Evolutionary conservation across 2,888 invertebrate genomes (phyloP), one percentile per base, ranked within the genome.

Genomic region (Merodon equestris): DNA sequence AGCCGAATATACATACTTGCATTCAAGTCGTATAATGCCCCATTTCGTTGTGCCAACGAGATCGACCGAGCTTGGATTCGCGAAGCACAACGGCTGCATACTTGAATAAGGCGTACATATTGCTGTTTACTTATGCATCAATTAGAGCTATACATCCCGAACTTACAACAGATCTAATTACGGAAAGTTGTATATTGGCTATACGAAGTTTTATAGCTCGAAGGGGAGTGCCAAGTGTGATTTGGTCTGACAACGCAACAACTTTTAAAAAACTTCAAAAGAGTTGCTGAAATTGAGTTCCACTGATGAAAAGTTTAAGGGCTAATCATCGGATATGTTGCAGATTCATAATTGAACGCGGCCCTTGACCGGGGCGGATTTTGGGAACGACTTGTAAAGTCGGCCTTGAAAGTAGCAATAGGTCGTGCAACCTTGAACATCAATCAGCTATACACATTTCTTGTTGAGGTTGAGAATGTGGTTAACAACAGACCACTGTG

Each of bases 111-210:
- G 40, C 48, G 1, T 57, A 67, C 18, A 57, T 67, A 10, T 19
- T 66, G 45, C 18, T 64, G 18, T 54, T 64, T 47, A 64, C 64
- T 13, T 54, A 50, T 13, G 64, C 54, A 36, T 34, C 54, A 1
- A 38, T 53, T 14, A 13, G 53, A 9, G 58, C 56, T 0, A 51
- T 63, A 1, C 56, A 56, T 40, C 40, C 56, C 15, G 66, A 66
- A 40, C 17, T 38, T 0, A 56, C 40, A 2, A 0, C 14, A 7
- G 48, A 56, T 48, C 19, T 66, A 0, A 56, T 47, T 2, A 15
- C 64, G 1, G 64, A 64, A 19, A 40, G 50, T 27, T 61, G 48
- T 48, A 13, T 61, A 9, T 18, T 50, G 13, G 64, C n/a, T 12
- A 47, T 64, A 18, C 42, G 54, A 48, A 13, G 38, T 7, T 51